A percentile compares a stretch with the other conserved stretches of the same genome.
These are phyloP conservation scores for Tragelaphus eurycerus DNA, from an alignment of 2,797 vertebrate species.

Conservation along the genomic window DNA sequence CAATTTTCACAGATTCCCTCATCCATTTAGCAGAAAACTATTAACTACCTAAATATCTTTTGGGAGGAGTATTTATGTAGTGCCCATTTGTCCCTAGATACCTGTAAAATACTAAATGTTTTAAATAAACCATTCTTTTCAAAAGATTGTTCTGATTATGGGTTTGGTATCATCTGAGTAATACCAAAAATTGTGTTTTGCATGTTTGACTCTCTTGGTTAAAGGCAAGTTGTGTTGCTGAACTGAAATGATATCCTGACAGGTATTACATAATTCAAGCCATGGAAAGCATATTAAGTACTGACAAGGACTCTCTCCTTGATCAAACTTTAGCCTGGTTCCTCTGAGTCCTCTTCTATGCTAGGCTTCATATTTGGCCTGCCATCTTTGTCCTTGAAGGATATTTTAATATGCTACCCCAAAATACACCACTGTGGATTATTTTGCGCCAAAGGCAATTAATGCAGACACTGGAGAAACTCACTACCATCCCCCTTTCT, in stretches of 20 bases:
- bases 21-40: neutral
- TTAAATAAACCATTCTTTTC: neutral
- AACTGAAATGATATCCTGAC: neutral
- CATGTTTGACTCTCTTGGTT: neutral
- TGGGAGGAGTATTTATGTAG: neutral
- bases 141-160: neutral
- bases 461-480: neutral
- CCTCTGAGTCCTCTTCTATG: neutral
- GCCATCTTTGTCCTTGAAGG: neutral
- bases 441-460: neutral
- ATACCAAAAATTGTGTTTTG: slow-evolving; percentile 5
- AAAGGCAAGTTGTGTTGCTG: neutral
- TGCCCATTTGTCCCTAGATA: neutral
- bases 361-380: neutral
- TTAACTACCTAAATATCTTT: neutral
- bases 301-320: neutral
- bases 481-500: neutral
- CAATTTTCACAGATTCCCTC: neutral
- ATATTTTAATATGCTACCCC: neutral
- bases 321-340: neutral
- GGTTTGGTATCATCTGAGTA: neutral
- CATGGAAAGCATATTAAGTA: neutral
- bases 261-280: neutral
- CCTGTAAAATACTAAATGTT: slow-evolving; percentile 14
- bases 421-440: neutral